These are phyloP conservation scores for Agrilus mali DNA, from an alignment of 2,888 invertebrate genomes.

Conservation along the genomic window DNA sequence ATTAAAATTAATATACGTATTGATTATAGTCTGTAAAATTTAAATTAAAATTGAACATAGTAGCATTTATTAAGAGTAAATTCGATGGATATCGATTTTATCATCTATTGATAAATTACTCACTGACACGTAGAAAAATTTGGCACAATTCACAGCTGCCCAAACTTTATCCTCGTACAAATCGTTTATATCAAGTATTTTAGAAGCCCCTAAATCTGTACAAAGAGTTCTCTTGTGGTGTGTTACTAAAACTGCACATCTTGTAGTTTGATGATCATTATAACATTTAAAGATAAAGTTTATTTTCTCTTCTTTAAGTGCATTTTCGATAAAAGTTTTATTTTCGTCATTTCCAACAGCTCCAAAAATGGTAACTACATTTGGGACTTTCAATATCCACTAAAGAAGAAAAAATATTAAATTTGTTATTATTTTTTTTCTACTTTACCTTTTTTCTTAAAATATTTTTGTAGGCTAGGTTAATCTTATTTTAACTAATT, in stretches of 20 bases:
- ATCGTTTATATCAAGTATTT: constrained; percentile 9
- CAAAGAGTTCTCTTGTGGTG: constrained; percentile 16
- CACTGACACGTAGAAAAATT: constrained; percentile 18
- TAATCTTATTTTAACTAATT: too few species aligned
- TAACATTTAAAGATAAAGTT: constrained; percentile 11
- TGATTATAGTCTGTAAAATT: too few species aligned
- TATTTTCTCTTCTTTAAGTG: constrained; percentile 12
- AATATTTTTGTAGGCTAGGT: too few species aligned
- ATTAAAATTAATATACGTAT: too few species aligned
- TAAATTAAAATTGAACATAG: not conserved
- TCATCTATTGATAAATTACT: constrained; percentile 3
- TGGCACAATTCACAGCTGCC: constrained; percentile 7
- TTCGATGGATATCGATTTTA: too few species aligned
- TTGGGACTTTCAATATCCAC: constrained; percentile 7
- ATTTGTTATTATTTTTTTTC: too few species aligned
- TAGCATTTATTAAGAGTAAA: too few species aligned
- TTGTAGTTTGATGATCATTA: constrained; percentile 12
- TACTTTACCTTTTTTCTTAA: too few species aligned
- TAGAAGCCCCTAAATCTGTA: constrained; percentile 19
- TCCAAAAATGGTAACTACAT: constrained; percentile 13
- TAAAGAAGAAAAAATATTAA: too few species aligned
- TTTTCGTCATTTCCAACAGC: constrained; percentile 15
- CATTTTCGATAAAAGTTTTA: constrained; percentile 12
- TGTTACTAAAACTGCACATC: constrained; percentile 16
- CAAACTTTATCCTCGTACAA: constrained; percentile 6